Conservation (phyloP, 2,113 vertebrate species). For the rabbit (Oryctolagus cuniculus) region mOryCun1.1 NC_091445.1:65500001-65500500, state of each 20-base stretch:
- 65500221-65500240: too few species aligned
- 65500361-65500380: not conserved
- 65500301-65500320: not conserved
- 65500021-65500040: too few species aligned
- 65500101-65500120: too few species aligned
- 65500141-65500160: too few species aligned
- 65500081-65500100: too few species aligned
- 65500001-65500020: too few species aligned
- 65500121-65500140: too few species aligned
- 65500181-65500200: too few species aligned
- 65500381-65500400: not conserved
- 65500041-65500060: too few species aligned
- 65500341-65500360: not conserved
- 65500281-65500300: constrained; percentile 46
- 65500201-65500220: too few species aligned
- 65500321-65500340: not conserved
- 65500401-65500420: not conserved
- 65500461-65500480: not conserved
- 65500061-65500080: too few species aligned
- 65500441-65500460: not conserved
- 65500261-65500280: not conserved
- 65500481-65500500: not conserved
- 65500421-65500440: not conserved
- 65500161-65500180: too few species aligned
- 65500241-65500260: not conserved